A percentile compares a stretch with the other conserved stretches of the same genome.
Evolutionary conservation across 2,113 vertebrate genomes (phyloP).

Genomic region (Nannospalax galili): DNA sequence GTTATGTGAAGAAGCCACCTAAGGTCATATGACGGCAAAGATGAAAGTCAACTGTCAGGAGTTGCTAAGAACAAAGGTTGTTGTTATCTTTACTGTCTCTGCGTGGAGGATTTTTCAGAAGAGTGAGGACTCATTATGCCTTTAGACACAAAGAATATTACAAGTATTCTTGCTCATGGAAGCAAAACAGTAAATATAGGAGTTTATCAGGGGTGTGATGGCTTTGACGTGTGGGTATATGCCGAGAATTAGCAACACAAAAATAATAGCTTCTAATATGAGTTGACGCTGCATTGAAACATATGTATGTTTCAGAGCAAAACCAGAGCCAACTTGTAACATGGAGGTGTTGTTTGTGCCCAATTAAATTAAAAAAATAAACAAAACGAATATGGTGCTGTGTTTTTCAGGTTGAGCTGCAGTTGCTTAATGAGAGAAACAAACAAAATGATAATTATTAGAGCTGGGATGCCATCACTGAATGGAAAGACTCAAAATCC

Average conservation of each 20-base stretch:
- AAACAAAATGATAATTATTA: conserved; percentile 21
- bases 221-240: background rate
- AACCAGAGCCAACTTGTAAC: background rate
- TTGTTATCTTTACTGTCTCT: background rate
- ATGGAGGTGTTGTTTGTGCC: background rate
- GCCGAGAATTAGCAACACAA: background rate
- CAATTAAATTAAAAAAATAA: conserved; percentile 34
- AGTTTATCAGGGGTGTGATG: background rate
- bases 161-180: background rate
- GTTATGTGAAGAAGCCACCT: background rate
- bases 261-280: background rate
- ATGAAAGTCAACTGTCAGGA: background rate
- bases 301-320: background rate
- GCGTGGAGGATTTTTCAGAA: background rate
- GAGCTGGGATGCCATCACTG: too few relatives aligned
- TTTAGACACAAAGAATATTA: background rate
- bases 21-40: background rate
- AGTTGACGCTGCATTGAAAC: background rate
- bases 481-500: too few relatives aligned
- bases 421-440: background rate
- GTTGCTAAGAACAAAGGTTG: background rate
- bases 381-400: background rate
- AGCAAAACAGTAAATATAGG: background rate
- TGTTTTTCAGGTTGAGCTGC: background rate
- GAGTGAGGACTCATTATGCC: background rate